phyloP scores from a whole-genome alignment of 1,140 invertebrate genomes.

The Calephelis nemesis region DNA sequence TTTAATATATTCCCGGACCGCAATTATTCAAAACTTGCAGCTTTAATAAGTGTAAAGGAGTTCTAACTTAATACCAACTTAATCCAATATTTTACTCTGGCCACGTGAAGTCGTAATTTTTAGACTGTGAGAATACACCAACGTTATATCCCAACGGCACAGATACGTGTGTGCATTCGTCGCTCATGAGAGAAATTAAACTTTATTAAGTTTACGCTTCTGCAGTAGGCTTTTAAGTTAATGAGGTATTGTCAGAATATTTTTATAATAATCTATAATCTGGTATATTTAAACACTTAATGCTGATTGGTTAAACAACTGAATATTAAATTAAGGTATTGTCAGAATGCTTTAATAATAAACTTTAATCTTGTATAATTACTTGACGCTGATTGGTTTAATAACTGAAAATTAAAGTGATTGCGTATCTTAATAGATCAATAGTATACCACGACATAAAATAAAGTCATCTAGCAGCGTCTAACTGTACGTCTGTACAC shows the following conservation, averaged over 20 bases:
- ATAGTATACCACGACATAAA: no score
- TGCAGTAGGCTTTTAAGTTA: conserved; percentile 9
- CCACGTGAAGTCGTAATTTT: background rate
- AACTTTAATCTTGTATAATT: background rate
- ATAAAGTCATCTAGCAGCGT: no score
- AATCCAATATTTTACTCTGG: conserved; percentile 4
- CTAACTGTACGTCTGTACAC: no score
- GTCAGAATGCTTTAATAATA: background rate
- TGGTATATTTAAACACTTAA: background rate
- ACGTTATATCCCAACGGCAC: conserved; percentile 1
- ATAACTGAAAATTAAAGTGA: background rate
- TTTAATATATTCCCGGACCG: background rate
- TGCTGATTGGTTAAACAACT: background rate
- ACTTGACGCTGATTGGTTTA: background rate
- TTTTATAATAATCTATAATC: background rate
- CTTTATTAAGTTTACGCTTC: background rate
- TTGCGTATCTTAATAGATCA: no score
- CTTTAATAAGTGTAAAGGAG: background rate
- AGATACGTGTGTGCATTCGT: conserved; percentile 8
- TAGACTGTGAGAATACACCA: background rate
- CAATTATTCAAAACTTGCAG: background rate
- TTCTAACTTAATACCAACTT: conserved; percentile 1
- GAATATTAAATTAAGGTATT: background rate
- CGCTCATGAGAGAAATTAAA: conserved; percentile 4
- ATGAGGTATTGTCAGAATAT: background rate